Base-by-base conservation (phyloP, 2,797 vertebrate species). In the Mallotus villosus region DNA sequence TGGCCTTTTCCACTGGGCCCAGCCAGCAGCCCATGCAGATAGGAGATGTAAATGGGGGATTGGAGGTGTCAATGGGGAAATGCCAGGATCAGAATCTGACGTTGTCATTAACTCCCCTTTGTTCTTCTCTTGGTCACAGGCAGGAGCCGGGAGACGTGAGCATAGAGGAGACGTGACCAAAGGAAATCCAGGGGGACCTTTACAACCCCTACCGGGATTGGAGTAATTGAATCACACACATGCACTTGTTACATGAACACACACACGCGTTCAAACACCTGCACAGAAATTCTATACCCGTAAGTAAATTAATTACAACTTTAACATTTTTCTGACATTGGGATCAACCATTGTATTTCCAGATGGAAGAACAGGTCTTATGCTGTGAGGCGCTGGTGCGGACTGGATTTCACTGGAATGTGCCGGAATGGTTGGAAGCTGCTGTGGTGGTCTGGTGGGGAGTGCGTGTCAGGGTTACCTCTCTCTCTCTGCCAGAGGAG, bases 41-140 rank as follows among this genome's bases (percentile, higher is more conserved):
- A 87, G 79, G 74, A 87, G 87, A 91, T 90, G 86, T 84, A 90
- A 91, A 89, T 89, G 78, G 57, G 72, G 82, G 86, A 88, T 85
- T 79, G 74, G 70, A 71, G 84, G 73, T 84, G 85, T 90, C 85
- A 83, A 81, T 60, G 65, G 83, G 78, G 82, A 89, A 87, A 88
- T 85, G 84, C 68, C 85, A 82, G 80, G 74, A 75, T 84, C 84
- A 68, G 70, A 65, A 60, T 22, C 68, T 86, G 85, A 90, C 85
- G 84, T 60, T 74, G 84, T 86, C 82, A 87, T 88, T 90, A 89
- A 82, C 71, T 72, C 49, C 0, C 5, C 49, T 14, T 53, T 78
- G 70, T 72, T 76, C 77, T 24, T 29, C 32, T 75, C 24, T 79
- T 37, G 7, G 22, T 76, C 84, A 72, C 68, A 22, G 74, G 71